These are phyloP conservation scores for Cyclura pinguis DNA, from an alignment of 2,797 vertebrate species.

Conservation along the genomic window DNA sequence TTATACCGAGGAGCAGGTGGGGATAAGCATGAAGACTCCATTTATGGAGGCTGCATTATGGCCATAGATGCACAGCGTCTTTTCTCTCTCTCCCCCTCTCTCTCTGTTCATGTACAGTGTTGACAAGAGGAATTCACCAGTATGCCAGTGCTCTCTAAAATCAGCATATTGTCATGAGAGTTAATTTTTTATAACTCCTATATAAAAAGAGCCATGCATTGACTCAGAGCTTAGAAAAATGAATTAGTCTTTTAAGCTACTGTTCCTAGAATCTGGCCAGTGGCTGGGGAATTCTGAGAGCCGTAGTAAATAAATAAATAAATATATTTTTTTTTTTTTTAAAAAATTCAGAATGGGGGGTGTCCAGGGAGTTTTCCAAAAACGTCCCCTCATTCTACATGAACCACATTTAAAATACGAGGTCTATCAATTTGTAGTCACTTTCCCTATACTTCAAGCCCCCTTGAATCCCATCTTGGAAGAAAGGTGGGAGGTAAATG, in stretches of 20 bases:
- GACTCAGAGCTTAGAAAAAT: too few species aligned
- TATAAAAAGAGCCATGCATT: neutral
- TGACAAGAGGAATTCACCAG: neutral
- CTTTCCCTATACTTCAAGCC: too few species aligned
- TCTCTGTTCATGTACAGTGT: neutral
- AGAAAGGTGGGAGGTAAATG: too few species aligned
- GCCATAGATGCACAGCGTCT: neutral
- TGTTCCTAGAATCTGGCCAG: too few species aligned
- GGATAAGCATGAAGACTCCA: neutral
- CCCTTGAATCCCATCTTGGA: too few species aligned
- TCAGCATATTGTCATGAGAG: neutral
- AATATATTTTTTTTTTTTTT: too few species aligned
- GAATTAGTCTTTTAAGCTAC: too few species aligned
- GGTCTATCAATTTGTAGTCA: neutral
- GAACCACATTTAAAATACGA: neutral
- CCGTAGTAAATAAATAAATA: too few species aligned
- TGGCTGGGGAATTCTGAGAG: too few species aligned
- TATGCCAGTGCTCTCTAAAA: neutral
- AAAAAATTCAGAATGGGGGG: too few species aligned
- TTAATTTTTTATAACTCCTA: neutral
- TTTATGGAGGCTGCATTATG: constrained; percentile 8
- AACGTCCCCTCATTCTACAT: neutral
- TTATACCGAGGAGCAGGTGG: neutral
- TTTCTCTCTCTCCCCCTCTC: too few species aligned
- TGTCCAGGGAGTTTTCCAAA: too few species aligned